Evolutionary conservation across 2,888 invertebrate species (phyloP), one percentile per base, ranked within the genome.

Genomic region (Lithophane ornitopus): DNA sequence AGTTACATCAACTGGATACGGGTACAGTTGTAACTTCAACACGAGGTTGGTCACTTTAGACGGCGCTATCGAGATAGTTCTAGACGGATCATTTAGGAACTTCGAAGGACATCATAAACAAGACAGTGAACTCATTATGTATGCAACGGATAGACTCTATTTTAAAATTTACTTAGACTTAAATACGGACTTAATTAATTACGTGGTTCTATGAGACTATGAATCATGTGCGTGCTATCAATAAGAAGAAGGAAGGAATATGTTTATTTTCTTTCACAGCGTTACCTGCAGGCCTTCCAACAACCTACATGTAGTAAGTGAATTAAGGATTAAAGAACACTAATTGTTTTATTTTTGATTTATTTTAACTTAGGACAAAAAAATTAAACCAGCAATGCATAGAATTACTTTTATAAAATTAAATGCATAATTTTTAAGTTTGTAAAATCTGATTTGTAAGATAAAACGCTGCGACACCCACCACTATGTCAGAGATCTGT

Each of bases 1-100:
- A 88, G 85, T 67, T 94, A 89, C 81, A 81, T 94, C 44, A 76
- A 89, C 82, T 95, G 94, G 94, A 94, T 95, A 76, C 85, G 76
- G 3, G 63, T 67, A 66, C 91, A 92, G 72, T 73, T 94, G 85
- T 92, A 86, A 77, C 12, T 44, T 44, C 26, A 34, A 65, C 39
- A 54, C 9, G 34, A 26, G 12, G 56, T 52, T 49, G 39, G 16
- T 62, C 1, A 34, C 34, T 22, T 39, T 22, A 34, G 19, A 28
- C 3, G 19, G 26, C 6, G 9, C 34, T 67, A 26, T 52, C 16
- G 16, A 49, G 16, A 6, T 63, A 16, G 14, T 44, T 56, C 22
- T 54, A 22, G 34, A 26, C 16, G 22, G 16, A 46, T 26, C 52
- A n/a, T 11, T 34, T 16, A 59, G 8, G 41, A 44, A 44, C 8